phyloP scores from a whole-genome alignment of 2,888 invertebrate genomes.

The Oithona nana region DNA sequence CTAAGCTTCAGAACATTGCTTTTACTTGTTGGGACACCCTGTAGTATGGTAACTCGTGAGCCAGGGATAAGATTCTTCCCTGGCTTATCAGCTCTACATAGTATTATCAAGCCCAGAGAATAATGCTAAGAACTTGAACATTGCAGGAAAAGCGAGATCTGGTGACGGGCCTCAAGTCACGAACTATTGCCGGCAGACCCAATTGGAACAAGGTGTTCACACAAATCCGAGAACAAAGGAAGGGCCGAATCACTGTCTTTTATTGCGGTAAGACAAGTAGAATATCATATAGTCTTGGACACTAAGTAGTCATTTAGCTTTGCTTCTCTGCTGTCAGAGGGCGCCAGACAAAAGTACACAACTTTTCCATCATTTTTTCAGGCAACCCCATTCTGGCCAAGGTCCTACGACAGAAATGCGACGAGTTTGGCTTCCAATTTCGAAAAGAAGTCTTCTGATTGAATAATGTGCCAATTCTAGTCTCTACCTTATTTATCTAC shows the following conservation, averaged over 20 bases:
- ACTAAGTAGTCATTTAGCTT: neutral
- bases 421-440: slow-evolving; percentile 22
- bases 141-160: slow-evolving; percentile 17
- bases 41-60: no score
- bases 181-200: slow-evolving; percentile 20
- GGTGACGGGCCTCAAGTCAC: slow-evolving; percentile 17
- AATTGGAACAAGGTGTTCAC: slow-evolving; percentile 21
- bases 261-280: slow-evolving; percentile 22
- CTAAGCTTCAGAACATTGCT: neutral
- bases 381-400: slow-evolving; percentile 20
- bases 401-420: slow-evolving; percentile 20
- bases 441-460: slow-evolving; percentile 22
- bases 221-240: slow-evolving; percentile 19
- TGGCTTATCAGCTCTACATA: no score
- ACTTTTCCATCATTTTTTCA: no score
- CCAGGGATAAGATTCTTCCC: no score
- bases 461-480: no score
- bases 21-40: neutral
- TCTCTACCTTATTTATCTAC: neutral
- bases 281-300: no score
- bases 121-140: no score
- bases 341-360: no score
- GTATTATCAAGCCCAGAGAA: no score
- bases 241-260: slow-evolving; percentile 22
- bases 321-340: no score